A percentile compares a stretch with the other conserved stretches of the same genome.
Evolutionary conservation across 2,888 invertebrate genomes (phyloP).

Genomic region (Luperina testacea): DNA sequence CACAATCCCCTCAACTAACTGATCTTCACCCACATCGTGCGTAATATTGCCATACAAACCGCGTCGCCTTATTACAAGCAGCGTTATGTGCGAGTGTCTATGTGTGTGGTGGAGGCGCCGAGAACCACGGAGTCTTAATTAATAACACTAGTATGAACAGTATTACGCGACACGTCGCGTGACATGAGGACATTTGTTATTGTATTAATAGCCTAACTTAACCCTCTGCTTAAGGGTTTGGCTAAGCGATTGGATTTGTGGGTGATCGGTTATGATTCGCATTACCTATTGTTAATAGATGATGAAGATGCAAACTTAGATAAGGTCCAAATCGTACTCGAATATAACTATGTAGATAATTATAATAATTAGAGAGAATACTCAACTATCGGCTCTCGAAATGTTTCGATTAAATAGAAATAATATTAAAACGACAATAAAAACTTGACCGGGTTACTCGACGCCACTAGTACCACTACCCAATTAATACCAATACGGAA

Average conservation of each 20-base stretch:
- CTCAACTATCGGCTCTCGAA: no score
- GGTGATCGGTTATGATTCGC: constrained; percentile 11
- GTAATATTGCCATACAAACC: constrained; percentile 43
- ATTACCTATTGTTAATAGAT: neutral
- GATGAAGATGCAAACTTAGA: neutral
- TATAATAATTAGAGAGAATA: neutral
- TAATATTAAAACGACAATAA: neutral
- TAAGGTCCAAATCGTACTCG: neutral
- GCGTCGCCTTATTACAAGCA: constrained; percentile 15
- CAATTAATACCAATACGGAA: constrained; percentile 44
- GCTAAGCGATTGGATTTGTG: constrained; percentile 6
- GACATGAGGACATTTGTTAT: neutral
- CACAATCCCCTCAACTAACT: constrained; percentile 28
- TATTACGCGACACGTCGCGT: constrained; percentile 5
- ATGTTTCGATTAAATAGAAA: neutral
- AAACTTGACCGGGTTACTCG: neutral
- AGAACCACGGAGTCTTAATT: constrained; percentile 32
- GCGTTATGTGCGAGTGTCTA: neutral
- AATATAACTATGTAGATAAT: neutral
- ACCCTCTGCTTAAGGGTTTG: neutral
- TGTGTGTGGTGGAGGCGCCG: constrained; percentile 3
- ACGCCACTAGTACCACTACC: neutral
- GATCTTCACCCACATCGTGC: constrained; percentile 33
- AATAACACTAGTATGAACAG: constrained; percentile 27
- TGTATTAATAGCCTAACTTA: constrained; percentile 16